Evolutionary conservation across 2,797 vertebrate genomes (phyloP).

Genomic region (Oceanodroma leucorhoa): DNA sequence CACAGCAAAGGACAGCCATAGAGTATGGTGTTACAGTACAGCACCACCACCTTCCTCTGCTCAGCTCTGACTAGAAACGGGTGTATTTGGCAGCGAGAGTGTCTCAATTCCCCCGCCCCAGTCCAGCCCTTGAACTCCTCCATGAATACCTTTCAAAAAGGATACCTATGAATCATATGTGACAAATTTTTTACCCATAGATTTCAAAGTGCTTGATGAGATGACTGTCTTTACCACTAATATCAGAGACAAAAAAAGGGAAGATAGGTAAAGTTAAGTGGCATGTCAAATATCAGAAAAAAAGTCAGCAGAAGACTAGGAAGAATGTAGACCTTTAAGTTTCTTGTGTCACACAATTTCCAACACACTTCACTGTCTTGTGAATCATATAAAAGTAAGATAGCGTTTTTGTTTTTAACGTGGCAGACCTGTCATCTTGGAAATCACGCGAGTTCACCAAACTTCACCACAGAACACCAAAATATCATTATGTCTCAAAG

Average conservation of each 20-base stretch:
- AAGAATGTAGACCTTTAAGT: neutral
- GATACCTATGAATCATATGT: neutral
- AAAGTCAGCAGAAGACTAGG: neutral
- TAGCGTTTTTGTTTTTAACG: neutral
- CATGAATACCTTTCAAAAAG: neutral
- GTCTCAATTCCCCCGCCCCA: rapidly evolving
- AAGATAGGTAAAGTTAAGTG: neutral
- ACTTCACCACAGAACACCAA: neutral
- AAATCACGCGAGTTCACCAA: neutral
- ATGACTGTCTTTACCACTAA: neutral
- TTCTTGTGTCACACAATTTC: neutral
- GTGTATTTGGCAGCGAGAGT: neutral
- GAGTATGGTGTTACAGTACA: neutral
- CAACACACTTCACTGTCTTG: neutral
- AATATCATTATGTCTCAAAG: neutral
- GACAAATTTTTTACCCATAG: neutral
- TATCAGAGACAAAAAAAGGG: neutral
- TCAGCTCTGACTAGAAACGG: neutral
- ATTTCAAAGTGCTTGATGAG: neutral
- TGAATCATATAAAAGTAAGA: neutral
- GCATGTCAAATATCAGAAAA: neutral
- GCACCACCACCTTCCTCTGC: neutral
- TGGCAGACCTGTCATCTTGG: neutral
- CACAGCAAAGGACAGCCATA: neutral
- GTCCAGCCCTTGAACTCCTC: neutral